Base-by-base conservation (phyloP, 2,113 vertebrate species). In the Nesospiza acunhae region DNA sequence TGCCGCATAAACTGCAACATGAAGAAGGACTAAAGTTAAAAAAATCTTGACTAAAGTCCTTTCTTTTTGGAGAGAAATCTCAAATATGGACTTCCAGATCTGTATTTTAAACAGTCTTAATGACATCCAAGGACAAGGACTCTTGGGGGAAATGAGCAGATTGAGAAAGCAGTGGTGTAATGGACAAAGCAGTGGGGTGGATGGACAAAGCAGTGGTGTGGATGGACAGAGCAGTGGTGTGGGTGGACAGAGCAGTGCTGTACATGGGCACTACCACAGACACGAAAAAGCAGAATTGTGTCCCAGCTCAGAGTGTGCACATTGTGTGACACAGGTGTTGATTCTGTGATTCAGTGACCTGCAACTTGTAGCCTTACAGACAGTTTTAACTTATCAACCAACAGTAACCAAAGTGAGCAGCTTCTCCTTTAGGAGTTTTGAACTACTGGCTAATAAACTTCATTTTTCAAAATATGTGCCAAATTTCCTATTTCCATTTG, bases 291-390 rank as follows among this genome's bases (percentile, higher is more conserved):
- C 8, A 73, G 50, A 53, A 10, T 55, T 13, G 3, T 41, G 15
- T 59, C 30, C 20, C 46, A 26, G 10, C 26, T 80, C 5, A 2
- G 33, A 30, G 39, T 2, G 21, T 66, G 31, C 7, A 17, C 15
- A 33, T 7, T 0, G 7, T 1, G 0, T 42, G 24, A 11, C 17
- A 49, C 0, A 0, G 23, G 19, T 28, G 46, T 63, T 59, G 16
- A 23, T n/a, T 77, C 35, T 17, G 4, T 22, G 19, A 55, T 70
- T 70, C 27, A 42, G 0, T 59, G 30, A 64, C 11, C 37, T 68
- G 44, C 10, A 72, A 19, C 15, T 22, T 30, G 19, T 20, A 53
- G 5, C 31, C 20, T 23, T 90, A 47, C 23, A 82, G 42, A 62
- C 2, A 72, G 11, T 24, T 75, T 77, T 68, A 82, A 8, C 0